A percentile compares a stretch with the other conserved stretches of the same genome.
phyloP scores from a whole-genome alignment of 2,888 invertebrate genomes.

The Griposia aprilina region DNA sequence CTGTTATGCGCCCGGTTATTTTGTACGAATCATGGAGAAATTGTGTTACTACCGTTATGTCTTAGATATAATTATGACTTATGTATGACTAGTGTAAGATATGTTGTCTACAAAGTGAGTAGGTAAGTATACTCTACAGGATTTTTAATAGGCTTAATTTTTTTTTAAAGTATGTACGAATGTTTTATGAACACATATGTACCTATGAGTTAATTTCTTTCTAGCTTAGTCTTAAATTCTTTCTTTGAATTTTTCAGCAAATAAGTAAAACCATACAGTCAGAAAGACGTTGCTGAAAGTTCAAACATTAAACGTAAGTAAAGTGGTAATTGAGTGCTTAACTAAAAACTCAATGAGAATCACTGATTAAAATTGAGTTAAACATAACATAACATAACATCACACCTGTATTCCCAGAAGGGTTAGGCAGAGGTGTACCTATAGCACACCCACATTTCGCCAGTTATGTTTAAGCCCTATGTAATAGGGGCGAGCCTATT shows the following conservation, averaged over 20 bases:
- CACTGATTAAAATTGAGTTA: background rate
- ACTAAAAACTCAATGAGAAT: background rate
- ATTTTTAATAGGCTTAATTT: background rate
- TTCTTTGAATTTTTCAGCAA: background rate
- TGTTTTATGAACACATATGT: too few species aligned
- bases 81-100: background rate
- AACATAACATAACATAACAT: too few species aligned
- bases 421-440: too few species aligned
- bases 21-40: conserved; percentile 15
- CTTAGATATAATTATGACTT: background rate
- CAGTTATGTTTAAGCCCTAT: too few species aligned
- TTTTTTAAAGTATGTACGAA: background rate
- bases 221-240: background rate
- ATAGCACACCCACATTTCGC: too few species aligned
- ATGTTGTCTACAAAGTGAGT: background rate
- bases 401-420: too few species aligned
- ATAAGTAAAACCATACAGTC: too few species aligned
- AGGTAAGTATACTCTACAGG: background rate
- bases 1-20: conserved; percentile 19
- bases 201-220: too few species aligned
- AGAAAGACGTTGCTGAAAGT: background rate
- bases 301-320: background rate
- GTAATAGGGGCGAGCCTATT: too few species aligned
- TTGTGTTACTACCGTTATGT: conserved; percentile 4
- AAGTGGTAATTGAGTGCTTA: background rate